A percentile compares a stretch with the other conserved stretches of the same genome.
These are phyloP conservation scores for Apis florea DNA, from an alignment of 1,140 invertebrate genomes.

Conservation along the genomic window DNA sequence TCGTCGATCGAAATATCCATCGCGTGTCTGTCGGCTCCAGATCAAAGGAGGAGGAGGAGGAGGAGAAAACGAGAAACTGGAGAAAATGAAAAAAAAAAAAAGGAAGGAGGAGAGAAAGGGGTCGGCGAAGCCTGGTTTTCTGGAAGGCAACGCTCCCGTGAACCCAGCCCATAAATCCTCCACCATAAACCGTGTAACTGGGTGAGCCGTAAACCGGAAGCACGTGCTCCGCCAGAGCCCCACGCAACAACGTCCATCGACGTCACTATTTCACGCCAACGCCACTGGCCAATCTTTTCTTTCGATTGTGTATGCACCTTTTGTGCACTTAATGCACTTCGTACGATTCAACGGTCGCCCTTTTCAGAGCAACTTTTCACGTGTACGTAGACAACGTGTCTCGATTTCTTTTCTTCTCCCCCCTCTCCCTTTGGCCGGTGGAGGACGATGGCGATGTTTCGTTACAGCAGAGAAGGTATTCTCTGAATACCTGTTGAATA, in stretches of 20 bases:
- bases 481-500: too few species aligned
- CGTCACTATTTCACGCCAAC: slow-evolving; percentile 43
- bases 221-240: slow-evolving; percentile 40
- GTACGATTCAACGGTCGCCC: neutral
- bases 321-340: neutral
- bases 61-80: slow-evolving; percentile 4
- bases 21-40: slow-evolving; percentile 23
- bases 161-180: slow-evolving; percentile 60
- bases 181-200: slow-evolving; percentile 59
- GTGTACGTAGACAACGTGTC: neutral
- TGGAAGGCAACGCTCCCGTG: slow-evolving; percentile 50
- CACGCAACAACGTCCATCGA: slow-evolving; percentile 5
- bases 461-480: too few species aligned
- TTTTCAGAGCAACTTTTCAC: slow-evolving; percentile 35
- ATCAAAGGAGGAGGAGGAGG: slow-evolving; percentile 23
- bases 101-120: neutral
- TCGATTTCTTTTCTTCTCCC: neutral
- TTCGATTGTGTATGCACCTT: neutral
- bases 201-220: slow-evolving; percentile 66
- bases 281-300: slow-evolving; percentile 18
- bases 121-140: slow-evolving; percentile 40
- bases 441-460: too few species aligned
- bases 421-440: neutral
- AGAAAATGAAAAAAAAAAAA: slow-evolving; percentile 23
- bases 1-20: slow-evolving; percentile 45